phyloP scores from a whole-genome alignment of 30 jellyfish, hydroid and myxozoan species.

The Rhopilema esculentum region DNA sequence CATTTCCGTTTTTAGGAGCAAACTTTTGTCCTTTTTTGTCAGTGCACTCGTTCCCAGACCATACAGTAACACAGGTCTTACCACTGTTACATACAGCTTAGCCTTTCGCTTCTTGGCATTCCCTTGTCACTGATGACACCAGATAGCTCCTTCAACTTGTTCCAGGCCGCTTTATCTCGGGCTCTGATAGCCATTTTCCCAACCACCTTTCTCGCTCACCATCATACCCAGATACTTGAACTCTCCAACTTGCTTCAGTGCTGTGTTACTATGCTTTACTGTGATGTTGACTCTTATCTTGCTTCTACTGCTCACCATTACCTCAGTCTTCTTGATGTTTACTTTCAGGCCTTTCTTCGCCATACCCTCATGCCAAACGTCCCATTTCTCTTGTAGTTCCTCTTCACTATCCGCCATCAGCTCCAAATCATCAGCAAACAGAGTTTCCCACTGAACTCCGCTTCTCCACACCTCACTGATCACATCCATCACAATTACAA shows the following conservation, averaged over 20 bases:
- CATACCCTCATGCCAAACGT: background rate
- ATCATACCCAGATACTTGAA: constrained; percentile 7
- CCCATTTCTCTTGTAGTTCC: constrained; percentile 4
- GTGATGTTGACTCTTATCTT: background rate
- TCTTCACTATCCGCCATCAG: background rate
- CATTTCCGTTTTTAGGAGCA: too few species aligned
- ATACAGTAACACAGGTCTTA: background rate
- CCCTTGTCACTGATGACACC: constrained; percentile 1
- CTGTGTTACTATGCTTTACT: background rate
- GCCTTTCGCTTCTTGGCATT: background rate
- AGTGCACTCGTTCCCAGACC: background rate
- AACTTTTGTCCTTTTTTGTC: background rate
- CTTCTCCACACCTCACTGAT: background rate
- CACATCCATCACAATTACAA: constrained; percentile 7
- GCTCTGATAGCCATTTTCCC: background rate
- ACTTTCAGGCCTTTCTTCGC: constrained; percentile 14
- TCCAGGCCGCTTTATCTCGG: too few species aligned
- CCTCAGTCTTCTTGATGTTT: constrained; percentile 4
- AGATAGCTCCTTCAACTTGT: too few species aligned
- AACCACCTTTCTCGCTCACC: constrained; percentile 6
- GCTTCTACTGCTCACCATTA: constrained; percentile 17
- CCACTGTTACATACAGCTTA: background rate
- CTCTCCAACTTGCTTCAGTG: constrained; percentile 21
- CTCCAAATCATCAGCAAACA: constrained; percentile 6
- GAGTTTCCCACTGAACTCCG: background rate